Base-by-base conservation (phyloP, 2,113 vertebrate genomes). In the Crotalus helleri region DNA sequence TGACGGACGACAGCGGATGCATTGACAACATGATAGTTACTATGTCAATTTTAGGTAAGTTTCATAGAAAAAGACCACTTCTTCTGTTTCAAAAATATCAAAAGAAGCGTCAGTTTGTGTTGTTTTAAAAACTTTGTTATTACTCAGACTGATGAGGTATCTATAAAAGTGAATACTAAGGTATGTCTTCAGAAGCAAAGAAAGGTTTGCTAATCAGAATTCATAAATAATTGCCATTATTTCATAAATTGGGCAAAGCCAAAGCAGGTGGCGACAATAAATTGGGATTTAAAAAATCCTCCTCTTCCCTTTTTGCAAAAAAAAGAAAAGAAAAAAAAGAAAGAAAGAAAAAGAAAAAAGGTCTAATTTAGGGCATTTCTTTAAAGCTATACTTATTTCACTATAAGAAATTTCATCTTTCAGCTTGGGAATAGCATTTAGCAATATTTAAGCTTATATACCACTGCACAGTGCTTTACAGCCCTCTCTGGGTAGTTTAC, bases 381-480 rank as follows among this genome's bases (percentile, higher is more conserved):
- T 39, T 89, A n/a, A 87, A 94, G 91, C 87, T 2, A 88, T 81
- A 94, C 91, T 94, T 92, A 59, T 93, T 95, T 39, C 92, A 94
- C 87, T 91, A 96, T 93, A 95, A 85, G 91, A 44, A 85, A 92
- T 44, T 29, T 94, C 95, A 95, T 96, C 95, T 95, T 94, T 58
- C 58, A 92, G 93, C 26, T 93, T 94, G 87, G 29, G 94, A 96
- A 92, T 95, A 59, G 29, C 29, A 69, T 69, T 69, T n/a, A 69
- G 61, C 61, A 69, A n/a, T 15, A 69, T 1, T 1, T 64, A 64
- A 29, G 61, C 11, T 54, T 54, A 54, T 54, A 13, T 54, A 54
- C 11, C 5, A 13, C 53, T 13, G 4, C 61, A 64, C 29, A 64
- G 11, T 64, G 61, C 26, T 13, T 64, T 64, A 69, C 4, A 69